Base-by-base conservation (phyloP, 92 coral and sea anemone species). In the Zoanthus sociatus region DNA sequence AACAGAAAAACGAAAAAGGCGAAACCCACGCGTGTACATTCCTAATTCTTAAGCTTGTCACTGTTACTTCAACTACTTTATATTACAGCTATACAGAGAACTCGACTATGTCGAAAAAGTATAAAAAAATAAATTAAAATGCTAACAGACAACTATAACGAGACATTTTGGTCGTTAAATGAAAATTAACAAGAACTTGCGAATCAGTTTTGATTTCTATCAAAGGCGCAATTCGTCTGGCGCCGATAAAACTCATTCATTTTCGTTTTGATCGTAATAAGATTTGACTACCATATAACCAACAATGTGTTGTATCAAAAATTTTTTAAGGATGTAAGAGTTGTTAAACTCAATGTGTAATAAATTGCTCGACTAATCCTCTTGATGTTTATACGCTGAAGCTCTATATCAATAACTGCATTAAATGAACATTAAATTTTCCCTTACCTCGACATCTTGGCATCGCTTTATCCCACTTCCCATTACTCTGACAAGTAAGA, bases 361-460 rank as follows among this genome's bases (percentile, higher is more conserved):
- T 20, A 48, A 48, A 30, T 55, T 12, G 66, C 13, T 7, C 8
- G 20, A 30, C 4, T 17, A 54, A 30, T 53, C 10, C 21, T 21
- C 47, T 6, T 6, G 26, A 44, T 77, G 67, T 77, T 77, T 77
- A 54, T 47, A 30, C 12, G 31, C 10, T 12, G 46, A 69, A 31
- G 68, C 82, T 77, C 20, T 32, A 18, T 48, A 30, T 77, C 37
- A 54, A 77, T 14, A 77, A 55, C 12, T 77, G 45, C 12, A 11
- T 3, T 46, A 63, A 63, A 63, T 77, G n/a, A 10, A 33, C 54
- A 13, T 31, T 16, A 77, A 74, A 76, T 20, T 16, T 51, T 48
- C 6, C n/a, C 93, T 64, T 84, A 94, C 97, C 97, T 83, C 33
- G 70, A 69, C 98, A 94, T 54, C 79, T 90, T 5, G 98, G 98